Percentiles rank a stretch among this genome's conserved stretches.
Conservation (phyloP, 2,888 invertebrate genomes). For the Sceliomorpha sp. region DNA sequence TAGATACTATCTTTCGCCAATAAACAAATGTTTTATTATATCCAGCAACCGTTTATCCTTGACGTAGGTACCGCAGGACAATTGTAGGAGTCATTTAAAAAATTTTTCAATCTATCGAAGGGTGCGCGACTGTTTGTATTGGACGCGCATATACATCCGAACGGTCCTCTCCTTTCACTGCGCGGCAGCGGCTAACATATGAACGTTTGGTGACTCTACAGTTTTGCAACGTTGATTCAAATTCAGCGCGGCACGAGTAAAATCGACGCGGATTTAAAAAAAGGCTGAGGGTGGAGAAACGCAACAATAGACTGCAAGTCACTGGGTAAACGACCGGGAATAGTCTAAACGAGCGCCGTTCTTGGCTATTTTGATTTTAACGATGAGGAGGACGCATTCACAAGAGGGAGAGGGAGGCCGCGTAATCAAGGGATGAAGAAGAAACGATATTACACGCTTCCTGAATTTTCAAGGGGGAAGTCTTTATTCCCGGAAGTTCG, state of each 20-base stretch:
- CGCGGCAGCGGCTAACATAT: conserved; percentile 78
- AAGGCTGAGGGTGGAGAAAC: conserved; percentile 62
- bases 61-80: conserved; percentile 46
- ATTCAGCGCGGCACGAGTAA: conserved; percentile 73
- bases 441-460: conserved; percentile 54
- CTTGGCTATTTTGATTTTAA: conserved; percentile 68
- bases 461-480: conserved; percentile 39
- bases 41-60: conserved; percentile 47
- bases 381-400: conserved; percentile 28
- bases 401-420: conserved; percentile 20
- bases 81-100: conserved; percentile 55
- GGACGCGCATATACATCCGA: conserved; percentile 47
- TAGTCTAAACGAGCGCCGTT: conserved; percentile 75
- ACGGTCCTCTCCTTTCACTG: conserved; percentile 57
- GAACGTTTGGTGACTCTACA: conserved; percentile 78
- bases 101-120: conserved; percentile 57
- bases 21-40: too few species aligned
- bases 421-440: conserved; percentile 48
- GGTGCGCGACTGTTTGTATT: conserved; percentile 56
- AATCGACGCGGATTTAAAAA: conserved; percentile 77
- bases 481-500: conserved; percentile 39
- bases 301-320: conserved; percentile 79
- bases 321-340: conserved; percentile 80
- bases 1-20: too few species aligned
- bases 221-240: conserved; percentile 75